These are phyloP conservation scores for Coenonympha glycerion DNA, from an alignment of 2,888 invertebrate genomes.

Conservation along the genomic window DNA sequence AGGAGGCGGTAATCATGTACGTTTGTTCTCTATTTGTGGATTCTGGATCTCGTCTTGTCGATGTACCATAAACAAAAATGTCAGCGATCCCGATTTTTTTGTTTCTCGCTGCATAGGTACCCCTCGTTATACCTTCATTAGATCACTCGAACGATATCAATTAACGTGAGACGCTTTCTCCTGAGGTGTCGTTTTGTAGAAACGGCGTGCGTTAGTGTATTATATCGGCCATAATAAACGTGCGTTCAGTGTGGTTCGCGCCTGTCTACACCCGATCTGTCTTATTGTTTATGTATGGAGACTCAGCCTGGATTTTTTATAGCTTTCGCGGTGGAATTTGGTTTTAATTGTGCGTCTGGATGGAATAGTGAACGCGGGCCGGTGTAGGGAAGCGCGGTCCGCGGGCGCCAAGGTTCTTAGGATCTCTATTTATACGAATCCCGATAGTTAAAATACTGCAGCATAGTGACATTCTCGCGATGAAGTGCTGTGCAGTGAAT, in stretches of 20 bases:
- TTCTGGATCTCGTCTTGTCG: constrained; percentile 69
- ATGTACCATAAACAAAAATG: constrained; percentile 78
- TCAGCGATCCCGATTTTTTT: constrained; percentile 77
- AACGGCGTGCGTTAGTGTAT: constrained; percentile 53
- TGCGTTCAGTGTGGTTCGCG: constrained; percentile 68
- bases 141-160: constrained; percentile 73
- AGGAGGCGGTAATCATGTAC: constrained; percentile 75
- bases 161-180: constrained; percentile 67
- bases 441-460: constrained; percentile 69
- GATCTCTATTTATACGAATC: constrained; percentile 73
- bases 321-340: constrained; percentile 55
- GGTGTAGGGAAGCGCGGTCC: constrained; percentile 45
- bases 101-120: constrained; percentile 73
- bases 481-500: constrained; percentile 67
- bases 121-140: constrained; percentile 70
- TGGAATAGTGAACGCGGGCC: constrained; percentile 41
- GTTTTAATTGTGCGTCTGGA: constrained; percentile 57
- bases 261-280: constrained; percentile 71
- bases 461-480: constrained; percentile 72
- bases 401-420: constrained; percentile 60
- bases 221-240: constrained; percentile 72
- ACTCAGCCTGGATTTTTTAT: constrained; percentile 71
- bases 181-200: constrained; percentile 43
- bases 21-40: constrained; percentile 75
- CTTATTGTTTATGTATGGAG: constrained; percentile 77